Conservation (phyloP, 2,113 vertebrate genomes). For the Panthera leo region DNA sequence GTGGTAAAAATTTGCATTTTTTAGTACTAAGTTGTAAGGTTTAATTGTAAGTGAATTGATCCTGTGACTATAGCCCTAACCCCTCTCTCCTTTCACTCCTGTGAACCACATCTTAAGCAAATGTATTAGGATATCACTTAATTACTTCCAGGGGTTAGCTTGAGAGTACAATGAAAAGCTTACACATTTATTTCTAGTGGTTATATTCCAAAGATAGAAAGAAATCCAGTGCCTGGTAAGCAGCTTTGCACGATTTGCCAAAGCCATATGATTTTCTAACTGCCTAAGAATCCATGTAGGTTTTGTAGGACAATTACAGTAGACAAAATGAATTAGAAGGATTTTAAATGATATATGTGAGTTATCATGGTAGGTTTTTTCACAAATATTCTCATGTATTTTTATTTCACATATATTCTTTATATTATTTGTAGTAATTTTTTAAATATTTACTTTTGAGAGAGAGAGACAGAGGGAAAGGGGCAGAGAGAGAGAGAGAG, state of each 20-base stretch:
- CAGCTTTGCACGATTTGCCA: not conserved
- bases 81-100: not conserved
- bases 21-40: not conserved
- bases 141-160: not conserved
- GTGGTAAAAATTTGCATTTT: not conserved
- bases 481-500: too few relatives aligned
- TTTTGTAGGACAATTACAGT: not conserved
- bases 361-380: not conserved
- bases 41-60: not conserved
- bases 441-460: too few relatives aligned
- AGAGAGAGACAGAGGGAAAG: too few relatives aligned
- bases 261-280: not conserved
- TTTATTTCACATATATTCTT: too few relatives aligned
- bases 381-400: not conserved
- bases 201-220: not conserved
- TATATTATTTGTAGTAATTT: too few relatives aligned
- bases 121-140: not conserved
- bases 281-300: not conserved
- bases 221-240: not conserved
- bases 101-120: not conserved
- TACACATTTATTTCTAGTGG: not conserved
- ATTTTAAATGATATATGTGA: not conserved
- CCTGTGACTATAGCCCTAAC: too few relatives aligned
- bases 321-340: not conserved
- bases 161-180: not conserved